phyloP scores from a whole-genome alignment of 1,140 invertebrate genomes.

The Drosophila miranda region DNA sequence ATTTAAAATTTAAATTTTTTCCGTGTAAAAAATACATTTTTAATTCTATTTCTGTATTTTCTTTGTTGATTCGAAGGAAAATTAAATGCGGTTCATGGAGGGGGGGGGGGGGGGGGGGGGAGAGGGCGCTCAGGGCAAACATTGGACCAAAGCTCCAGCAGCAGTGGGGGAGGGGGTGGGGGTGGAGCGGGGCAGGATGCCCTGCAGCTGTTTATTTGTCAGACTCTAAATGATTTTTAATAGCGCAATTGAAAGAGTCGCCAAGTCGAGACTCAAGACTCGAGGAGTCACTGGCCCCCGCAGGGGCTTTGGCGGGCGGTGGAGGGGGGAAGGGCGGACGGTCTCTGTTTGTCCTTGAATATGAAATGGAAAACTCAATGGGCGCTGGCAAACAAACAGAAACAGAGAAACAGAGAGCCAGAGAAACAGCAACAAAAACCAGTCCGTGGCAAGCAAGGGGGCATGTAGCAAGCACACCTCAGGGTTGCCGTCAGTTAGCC shows the following conservation, averaged over 20 bases:
- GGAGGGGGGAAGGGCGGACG: too few relatives aligned
- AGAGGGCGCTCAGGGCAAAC: slow-evolving; percentile 11
- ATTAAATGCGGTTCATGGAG: neutral
- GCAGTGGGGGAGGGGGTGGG: neutral
- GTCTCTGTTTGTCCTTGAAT: slow-evolving; percentile 51
- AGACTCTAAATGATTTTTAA: slow-evolving; percentile 69
- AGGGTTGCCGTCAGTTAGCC: slow-evolving; percentile 49
- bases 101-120: too few relatives aligned
- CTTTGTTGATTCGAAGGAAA: slow-evolving; percentile 23
- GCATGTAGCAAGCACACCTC: slow-evolving; percentile 32
- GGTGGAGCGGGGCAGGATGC: slow-evolving; percentile 18
- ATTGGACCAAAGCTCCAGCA: slow-evolving; percentile 11
- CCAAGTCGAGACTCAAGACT: slow-evolving; percentile 39
- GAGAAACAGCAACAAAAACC: neutral
- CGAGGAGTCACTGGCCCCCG: slow-evolving; percentile 41
- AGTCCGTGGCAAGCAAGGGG: neutral
- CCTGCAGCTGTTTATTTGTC: slow-evolving; percentile 58
- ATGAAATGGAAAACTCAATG: slow-evolving; percentile 62
- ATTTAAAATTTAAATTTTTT: slow-evolving; percentile 41
- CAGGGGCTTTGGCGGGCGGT: neutral
- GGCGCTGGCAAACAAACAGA: slow-evolving; percentile 46
- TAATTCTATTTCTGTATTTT: slow-evolving; percentile 48
- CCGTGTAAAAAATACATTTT: neutral
- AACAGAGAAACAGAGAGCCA: slow-evolving; percentile 28
- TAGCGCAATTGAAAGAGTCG: slow-evolving; percentile 63